These are phyloP conservation scores for Himalopsyche japonica DNA, from an alignment of 2,888 invertebrate genomes.

Conservation along the genomic window DNA sequence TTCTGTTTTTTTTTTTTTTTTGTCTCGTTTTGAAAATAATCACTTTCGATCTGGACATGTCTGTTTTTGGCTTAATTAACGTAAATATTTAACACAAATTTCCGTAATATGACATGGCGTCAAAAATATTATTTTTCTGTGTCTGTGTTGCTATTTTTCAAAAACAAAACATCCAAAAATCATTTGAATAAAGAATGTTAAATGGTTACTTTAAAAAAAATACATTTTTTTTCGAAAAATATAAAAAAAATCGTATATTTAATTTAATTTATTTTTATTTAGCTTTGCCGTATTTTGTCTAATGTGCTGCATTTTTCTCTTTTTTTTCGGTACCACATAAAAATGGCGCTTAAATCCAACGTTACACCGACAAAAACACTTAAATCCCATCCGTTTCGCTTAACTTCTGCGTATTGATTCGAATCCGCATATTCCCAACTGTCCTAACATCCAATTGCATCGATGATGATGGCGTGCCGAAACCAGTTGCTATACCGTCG, in stretches of 20 bases:
- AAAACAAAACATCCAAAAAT: background rate
- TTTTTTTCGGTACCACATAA: slow-evolving; percentile 43
- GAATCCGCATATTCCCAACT: too few species aligned
- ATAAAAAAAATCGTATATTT: background rate
- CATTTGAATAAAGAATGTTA: slow-evolving; percentile 39
- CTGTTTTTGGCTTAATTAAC: background rate
- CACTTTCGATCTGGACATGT: background rate
- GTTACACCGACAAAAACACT: background rate
- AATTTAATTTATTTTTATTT: slow-evolving; percentile 41
- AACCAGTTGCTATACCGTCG: slow-evolving; percentile 22
- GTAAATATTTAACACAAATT: background rate
- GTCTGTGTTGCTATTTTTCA: slow-evolving; percentile 27
- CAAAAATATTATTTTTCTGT: background rate
- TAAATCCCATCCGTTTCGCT: too few species aligned
- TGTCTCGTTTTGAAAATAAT: background rate
- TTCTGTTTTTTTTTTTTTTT: too few species aligned
- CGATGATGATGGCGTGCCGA: background rate
- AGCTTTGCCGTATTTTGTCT: slow-evolving; percentile 45
- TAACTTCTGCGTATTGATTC: too few species aligned
- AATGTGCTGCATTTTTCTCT: slow-evolving; percentile 62
- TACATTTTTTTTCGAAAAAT: slow-evolving; percentile 17
- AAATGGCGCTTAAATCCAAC: background rate
- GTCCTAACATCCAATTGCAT: too few species aligned
- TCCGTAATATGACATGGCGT: too few species aligned
- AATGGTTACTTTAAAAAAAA: slow-evolving; percentile 43